Conservation (phyloP, 2,797 vertebrate genomes). For the Oreonectes daqikongensis region DNA sequence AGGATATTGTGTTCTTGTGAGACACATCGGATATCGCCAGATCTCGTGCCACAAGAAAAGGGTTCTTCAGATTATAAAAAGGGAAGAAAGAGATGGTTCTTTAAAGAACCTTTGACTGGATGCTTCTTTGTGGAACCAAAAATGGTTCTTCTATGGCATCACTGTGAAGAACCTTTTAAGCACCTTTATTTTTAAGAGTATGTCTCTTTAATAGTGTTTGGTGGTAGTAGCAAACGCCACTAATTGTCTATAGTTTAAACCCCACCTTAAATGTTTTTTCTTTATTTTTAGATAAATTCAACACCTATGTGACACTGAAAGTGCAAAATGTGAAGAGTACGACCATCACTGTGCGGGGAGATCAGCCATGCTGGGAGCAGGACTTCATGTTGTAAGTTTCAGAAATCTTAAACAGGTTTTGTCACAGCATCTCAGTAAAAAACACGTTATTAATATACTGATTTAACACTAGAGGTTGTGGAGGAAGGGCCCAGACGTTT, state of each 20-base stretch:
- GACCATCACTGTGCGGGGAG: constrained; percentile 90
- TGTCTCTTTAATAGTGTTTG: neutral
- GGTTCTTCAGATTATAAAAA: too few species aligned
- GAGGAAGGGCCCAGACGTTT: neutral
- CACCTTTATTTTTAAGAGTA: too few species aligned
- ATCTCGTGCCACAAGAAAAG: too few species aligned
- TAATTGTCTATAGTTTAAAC: neutral
- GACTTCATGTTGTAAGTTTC: constrained; percentile 98
- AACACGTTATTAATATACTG: neutral
- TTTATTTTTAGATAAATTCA: constrained; percentile 88
- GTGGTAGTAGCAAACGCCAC: neutral
- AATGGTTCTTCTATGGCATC: too few species aligned
- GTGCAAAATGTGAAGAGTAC: constrained; percentile 99
- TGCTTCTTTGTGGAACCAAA: too few species aligned
- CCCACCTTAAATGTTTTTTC: neutral
- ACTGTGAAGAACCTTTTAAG: too few species aligned
- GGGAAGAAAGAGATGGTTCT: too few species aligned
- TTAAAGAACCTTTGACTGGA: too few species aligned
- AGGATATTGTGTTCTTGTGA: too few species aligned
- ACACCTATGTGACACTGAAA: constrained; percentile 95
- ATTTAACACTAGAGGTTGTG: neutral
- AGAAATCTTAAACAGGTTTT: neutral
- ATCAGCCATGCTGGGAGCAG: constrained; percentile 95
- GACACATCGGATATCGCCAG: too few species aligned
- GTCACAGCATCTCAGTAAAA: neutral